Evolutionary conservation across 2,113 vertebrate species (phyloP), one percentile per base, ranked within the genome.

Genomic region (Proteles cristata): DNA sequence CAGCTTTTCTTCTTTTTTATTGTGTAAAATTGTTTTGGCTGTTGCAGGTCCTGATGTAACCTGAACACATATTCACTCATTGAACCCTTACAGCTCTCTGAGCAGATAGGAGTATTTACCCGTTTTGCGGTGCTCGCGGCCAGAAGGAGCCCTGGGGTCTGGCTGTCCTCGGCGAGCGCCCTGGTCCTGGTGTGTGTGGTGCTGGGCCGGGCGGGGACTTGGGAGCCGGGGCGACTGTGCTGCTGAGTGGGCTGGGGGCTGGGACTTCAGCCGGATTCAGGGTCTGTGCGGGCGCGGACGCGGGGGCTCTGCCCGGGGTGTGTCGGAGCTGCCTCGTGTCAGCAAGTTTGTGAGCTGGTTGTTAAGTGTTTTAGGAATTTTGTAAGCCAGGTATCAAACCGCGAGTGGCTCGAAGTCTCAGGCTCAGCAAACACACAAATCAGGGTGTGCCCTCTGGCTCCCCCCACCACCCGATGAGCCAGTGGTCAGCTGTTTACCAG

Each of bases 371-470:
- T 50, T 15, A 0, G 50, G 50, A 50, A 50, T 55, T 26, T 65
- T 88, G 31, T 4, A 14, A 43, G 12, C 65, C 15, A 0, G 39
- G 5, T 33, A 2, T 50, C 66, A 45, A 76, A n/a, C 35, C 4
- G 0, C 2, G 10, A 48, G 35, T 68, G 28, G n/a, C 58, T 28
- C n/a, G 58, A 50, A 35, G 19, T n/a, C 69, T 21, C 3, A 5
- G 77, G 25, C 33, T n/a, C 1, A 0, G 17, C 17, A 35, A 39
- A 25, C 6, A 0, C n/a, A 7, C 66, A n/a, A 2, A 15, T n/a
- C 26, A 0, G 12, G 63, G 50, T 26, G 2, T 15, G 9, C 19
- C 1, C 35, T 73, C 39, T 4, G 0, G 16, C 25, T 2, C 0
- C 16, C 17, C 86, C 25, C 43, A 4, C 35, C 55, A 28, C 19